Evolutionary conservation across 2,113 vertebrate genomes (phyloP), one percentile per base, ranked within the genome.

Genomic region (Nyctibius bracteatus): DNA sequence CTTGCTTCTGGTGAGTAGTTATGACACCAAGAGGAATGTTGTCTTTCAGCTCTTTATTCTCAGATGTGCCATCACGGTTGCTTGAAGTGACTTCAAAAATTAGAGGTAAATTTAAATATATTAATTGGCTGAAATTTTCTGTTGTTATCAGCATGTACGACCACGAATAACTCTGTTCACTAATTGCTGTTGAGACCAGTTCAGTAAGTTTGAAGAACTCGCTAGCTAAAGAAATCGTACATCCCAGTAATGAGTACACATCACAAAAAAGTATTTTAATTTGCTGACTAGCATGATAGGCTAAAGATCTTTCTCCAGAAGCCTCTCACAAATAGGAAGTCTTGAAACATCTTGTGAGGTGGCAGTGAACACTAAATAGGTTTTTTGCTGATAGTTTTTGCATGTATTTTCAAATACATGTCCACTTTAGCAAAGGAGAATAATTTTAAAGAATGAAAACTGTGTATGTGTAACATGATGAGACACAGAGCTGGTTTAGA

Each of bases 381-480:
- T 2, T 28, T 41, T 71, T 58, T 66, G 2, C 14, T 68, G 46
- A 7, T 11, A n/a, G 20, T 17, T 17, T 78, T 78, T 70, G 31
- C 17, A 4, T 3, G 7, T 21, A 17, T 61, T 91, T 55, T 65
- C 35, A 52, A 41, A 28, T 41, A 5, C 0, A 1, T 44, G 23
- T 14, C 35, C 8, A 7, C 35, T 37, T 70, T 3, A 43, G 61
- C 15, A 65, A 65, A 47, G 15, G 16, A 24, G 20, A 35, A 22
- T 24, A 12, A 43, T 55, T 14, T 35, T n/a, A 24, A 79, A 47
- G 24, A 24, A 18, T 14, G 24, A 46, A 30, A 59, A 16, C 21
- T 5, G 1, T 52, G 8, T 14, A 9, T 39, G 8, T 2, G 1
- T 17, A 37, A 33, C 31, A 6, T 25, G 22, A 11, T 9, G 59